Base-by-base conservation (phyloP, 2,888 invertebrate species). In the Mythimna pallens region DNA sequence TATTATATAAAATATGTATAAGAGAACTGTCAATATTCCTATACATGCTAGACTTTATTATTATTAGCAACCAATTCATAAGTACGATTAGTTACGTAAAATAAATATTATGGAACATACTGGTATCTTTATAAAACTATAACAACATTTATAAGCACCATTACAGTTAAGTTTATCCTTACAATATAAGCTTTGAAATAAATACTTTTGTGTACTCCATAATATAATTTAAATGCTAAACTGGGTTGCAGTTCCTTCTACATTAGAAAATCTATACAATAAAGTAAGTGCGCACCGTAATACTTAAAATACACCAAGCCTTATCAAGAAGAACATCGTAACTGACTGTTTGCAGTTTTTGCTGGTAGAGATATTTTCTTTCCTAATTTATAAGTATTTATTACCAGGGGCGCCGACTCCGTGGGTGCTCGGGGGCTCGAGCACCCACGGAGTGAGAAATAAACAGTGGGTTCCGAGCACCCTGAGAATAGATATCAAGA, bases 101-200 rank as follows among this genome's bases (percentile, higher is more conserved):
- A 70, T 65, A 68, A 73, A 62, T 65, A 73, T 43, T 77, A 52
- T 40, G 25, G 57, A 78, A 67, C 54, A 55, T 67, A 80, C 10
- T 36, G 61, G 30, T 66, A 59, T 63, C 6, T 36, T 59, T 73
- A 67, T 73, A 69, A 71, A 80, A 79, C 66, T 80, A 79, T 63
- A 74, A 80, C 76, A 82, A 82, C 80, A 78, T 50, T 61, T 69
- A 54, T 71, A 75, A 43, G 78, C 74, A 81, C 78, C 74, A 57
- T 78, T 30, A 63, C 47, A 78, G 70, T 73, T 77, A 77, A 77
- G 80, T 63, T 65, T 36, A 76, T 63, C 34, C 57, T 72, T 72
- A 80, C 10, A 69, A 47, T 66, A 58, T 40, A 57, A 65, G 63
- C 30, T 64, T 47, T 43, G 50, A 64, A 66, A 73, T 72, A 67